phyloP scores from a whole-genome alignment of 1,140 invertebrate species.

The Pinna nobilis region DNA sequence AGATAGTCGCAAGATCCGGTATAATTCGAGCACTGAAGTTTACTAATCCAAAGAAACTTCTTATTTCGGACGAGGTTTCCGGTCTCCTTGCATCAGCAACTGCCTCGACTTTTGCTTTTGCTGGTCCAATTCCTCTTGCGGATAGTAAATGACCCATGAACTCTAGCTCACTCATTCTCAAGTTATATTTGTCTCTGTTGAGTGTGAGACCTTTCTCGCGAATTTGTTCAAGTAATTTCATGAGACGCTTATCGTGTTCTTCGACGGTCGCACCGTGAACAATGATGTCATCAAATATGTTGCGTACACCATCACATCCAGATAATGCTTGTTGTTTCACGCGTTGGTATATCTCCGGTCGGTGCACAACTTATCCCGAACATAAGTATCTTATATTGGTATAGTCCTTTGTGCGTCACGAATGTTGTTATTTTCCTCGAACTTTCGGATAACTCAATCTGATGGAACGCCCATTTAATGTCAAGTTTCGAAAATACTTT shows the following conservation, averaged over 20 bases:
- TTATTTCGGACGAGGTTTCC: background rate
- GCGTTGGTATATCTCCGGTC: no score
- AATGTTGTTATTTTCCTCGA: constrained; percentile 49
- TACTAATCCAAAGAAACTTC: background rate
- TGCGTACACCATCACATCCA: constrained; percentile 24
- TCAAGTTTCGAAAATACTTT: constrained; percentile 47
- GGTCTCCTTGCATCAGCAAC: constrained; percentile 49
- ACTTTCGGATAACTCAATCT: constrained; percentile 37
- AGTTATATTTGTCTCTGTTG: constrained; percentile 34
- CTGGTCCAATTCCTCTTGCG: constrained; percentile 17
- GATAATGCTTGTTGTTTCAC: no score
- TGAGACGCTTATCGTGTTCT: constrained; percentile 16
- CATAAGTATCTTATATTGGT: constrained; percentile 47
- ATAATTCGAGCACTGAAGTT: background rate
- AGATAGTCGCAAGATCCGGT: background rate
- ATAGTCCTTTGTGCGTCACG: constrained; percentile 38
- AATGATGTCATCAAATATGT: constrained; percentile 51
- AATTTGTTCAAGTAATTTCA: background rate
- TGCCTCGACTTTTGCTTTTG: constrained; percentile 63
- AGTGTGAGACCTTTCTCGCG: constrained; percentile 32
- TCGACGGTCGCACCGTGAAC: constrained; percentile 35
- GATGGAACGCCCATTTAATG: constrained; percentile 44
- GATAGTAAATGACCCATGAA: constrained; percentile 46
- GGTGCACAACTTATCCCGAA: no score
- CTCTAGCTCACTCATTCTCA: constrained; percentile 22